A percentile compares a stretch with the other conserved stretches of the same genome.
phyloP scores from a whole-genome alignment of 2,888 invertebrate species.

The Dendrolimus pini region DNA sequence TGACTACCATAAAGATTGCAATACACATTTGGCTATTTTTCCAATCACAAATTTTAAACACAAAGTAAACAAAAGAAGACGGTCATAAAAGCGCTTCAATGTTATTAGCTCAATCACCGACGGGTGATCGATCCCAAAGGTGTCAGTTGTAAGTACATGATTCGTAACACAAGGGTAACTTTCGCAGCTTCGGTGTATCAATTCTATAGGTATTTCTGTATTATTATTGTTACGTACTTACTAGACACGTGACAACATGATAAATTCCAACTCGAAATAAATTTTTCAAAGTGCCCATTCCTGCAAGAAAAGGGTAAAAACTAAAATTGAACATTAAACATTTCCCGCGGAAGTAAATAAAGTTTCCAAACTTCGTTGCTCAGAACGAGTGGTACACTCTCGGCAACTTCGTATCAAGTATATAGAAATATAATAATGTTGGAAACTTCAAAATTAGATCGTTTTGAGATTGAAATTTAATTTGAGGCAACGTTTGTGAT shows the following conservation, averaged over 20 bases:
- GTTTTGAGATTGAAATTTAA: constrained; percentile 5
- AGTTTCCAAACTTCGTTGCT: constrained; percentile 23
- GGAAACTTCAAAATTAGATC: constrained; percentile 7
- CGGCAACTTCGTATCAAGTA: not conserved
- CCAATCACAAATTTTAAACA: too few relatives aligned
- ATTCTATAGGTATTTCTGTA: too few relatives aligned
- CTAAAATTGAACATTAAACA: constrained; percentile 62
- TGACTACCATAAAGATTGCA: too few relatives aligned
- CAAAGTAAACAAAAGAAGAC: too few relatives aligned
- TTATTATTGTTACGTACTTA: not conserved
- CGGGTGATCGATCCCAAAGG: too few relatives aligned
- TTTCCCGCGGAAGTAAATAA: constrained; percentile 54
- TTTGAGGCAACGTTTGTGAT: too few relatives aligned
- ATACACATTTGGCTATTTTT: too few relatives aligned
- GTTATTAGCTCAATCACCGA: too few relatives aligned
- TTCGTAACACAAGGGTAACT: too few relatives aligned
- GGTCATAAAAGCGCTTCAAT: too few relatives aligned
- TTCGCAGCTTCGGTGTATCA: too few relatives aligned
- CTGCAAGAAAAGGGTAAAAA: constrained; percentile 31
- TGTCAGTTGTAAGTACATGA: too few relatives aligned
- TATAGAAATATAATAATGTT: constrained; percentile 1
- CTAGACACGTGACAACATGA: not conserved
- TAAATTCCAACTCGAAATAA: not conserved
- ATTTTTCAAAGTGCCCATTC: constrained; percentile 15
- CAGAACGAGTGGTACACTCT: not conserved